Evolutionary conservation across 2,113 vertebrate species (phyloP), one percentile per base, ranked within the genome.

Genomic region (Apus apus): DNA sequence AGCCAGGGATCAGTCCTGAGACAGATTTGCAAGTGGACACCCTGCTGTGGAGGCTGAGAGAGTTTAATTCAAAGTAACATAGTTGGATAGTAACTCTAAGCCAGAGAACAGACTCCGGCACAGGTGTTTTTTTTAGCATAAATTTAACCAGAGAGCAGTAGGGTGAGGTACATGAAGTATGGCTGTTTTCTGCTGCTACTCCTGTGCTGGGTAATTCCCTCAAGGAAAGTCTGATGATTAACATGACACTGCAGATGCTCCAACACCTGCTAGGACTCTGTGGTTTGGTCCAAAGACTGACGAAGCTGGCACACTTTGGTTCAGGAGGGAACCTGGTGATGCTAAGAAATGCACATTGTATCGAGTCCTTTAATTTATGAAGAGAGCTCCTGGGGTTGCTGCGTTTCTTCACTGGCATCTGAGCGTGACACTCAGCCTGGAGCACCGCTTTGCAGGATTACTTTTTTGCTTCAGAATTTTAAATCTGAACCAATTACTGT

Each of bases 271-370:
- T 67, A 50, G 36, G 29, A 23, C 19, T 32, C 8, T 58, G 38
- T 76, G 26, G 3, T 64, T 83, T 68, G 7, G 8, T 36, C 32
- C 18, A 61, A 70, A 65, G 83, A 14, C 54, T 53, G 21, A 40
- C 88, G 50, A 17, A 75, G 14, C 15, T 34, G 29, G 76, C 0
- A 0, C 17, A 4, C 3, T 53, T 51, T 66, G 38, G 21, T 56
- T 3, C 62, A 57, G 78, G 53, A 67, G 19, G 22, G 34, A 72
- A 60, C 8, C 11, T 64, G 16, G 13, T 75, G 22, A 3, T 38
- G 48, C 25, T 46, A 43, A 26, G 32, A 75, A 67, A 8, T 38
- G 16, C 10, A 38, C 2, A 3, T 74, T 71, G 9, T 56, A 15
- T 20, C 23, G 40, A 53, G 3, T 68, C 68, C 3, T 80, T 70